These are phyloP conservation scores for Rhopalosiphum padi DNA, from an alignment of 1,140 invertebrate genomes.

Conservation along the genomic window DNA sequence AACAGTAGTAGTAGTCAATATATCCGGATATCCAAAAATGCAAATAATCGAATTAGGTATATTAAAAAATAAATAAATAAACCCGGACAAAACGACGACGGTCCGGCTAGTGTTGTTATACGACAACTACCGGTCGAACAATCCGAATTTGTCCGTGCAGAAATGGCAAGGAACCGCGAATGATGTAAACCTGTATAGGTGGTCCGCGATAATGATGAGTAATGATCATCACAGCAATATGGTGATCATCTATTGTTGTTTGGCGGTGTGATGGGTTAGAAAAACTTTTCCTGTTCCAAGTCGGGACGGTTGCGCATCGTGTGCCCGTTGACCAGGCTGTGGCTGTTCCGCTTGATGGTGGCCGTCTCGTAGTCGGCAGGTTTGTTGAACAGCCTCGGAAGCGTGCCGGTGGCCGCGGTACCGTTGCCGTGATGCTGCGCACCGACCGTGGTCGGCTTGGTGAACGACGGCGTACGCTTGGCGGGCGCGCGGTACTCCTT, in stretches of 20 bases:
- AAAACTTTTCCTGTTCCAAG: slow-evolving; percentile 69
- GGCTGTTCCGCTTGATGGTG: slow-evolving; percentile 79
- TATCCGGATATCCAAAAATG: not conserved
- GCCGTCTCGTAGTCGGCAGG: slow-evolving; percentile 78
- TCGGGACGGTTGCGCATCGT: slow-evolving; percentile 64
- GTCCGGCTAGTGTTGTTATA: too few relatives aligned
- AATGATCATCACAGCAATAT: too few relatives aligned
- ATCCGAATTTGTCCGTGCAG: too few relatives aligned
- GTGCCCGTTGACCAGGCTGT: slow-evolving; percentile 67
- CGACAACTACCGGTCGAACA: not conserved
- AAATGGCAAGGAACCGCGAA: too few relatives aligned
- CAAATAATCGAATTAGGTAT: not conserved
- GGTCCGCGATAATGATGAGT: too few relatives aligned
- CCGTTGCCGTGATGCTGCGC: slow-evolving; percentile 55
- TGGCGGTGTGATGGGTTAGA: slow-evolving; percentile 61
- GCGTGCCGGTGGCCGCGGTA: slow-evolving; percentile 63
- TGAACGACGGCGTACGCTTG: slow-evolving; percentile 62
- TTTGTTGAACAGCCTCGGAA: slow-evolving; percentile 70
- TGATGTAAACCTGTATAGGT: too few relatives aligned
- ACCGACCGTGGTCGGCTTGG: slow-evolving; percentile 55
- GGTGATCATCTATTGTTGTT: not conserved
- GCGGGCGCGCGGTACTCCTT: slow-evolving; percentile 68
- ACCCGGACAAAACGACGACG: not conserved
- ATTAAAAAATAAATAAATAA: not conserved
- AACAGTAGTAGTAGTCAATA: not conserved